These are phyloP conservation scores for Orthonychiurus folsomi DNA, from an alignment of 2,888 invertebrate genomes.

Conservation along the genomic window DNA sequence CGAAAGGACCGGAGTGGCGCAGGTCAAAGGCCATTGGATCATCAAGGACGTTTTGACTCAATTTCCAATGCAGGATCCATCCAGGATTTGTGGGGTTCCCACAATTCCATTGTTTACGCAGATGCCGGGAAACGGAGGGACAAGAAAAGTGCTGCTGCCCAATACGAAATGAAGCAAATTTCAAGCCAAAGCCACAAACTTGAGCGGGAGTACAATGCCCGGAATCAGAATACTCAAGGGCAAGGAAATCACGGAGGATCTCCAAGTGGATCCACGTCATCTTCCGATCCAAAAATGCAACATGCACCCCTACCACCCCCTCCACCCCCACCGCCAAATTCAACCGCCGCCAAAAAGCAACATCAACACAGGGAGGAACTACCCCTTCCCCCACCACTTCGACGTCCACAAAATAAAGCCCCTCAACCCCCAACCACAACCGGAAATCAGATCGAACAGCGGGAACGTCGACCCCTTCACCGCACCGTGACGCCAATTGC, in stretches of 20 bases:
- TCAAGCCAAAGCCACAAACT: background rate
- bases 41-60: slow-evolving; percentile 22
- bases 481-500: background rate
- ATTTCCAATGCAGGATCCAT: slow-evolving; percentile 24
- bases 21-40: background rate
- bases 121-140: background rate
- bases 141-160: background rate
- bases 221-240: background rate
- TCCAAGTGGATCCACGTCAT: background rate
- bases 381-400: background rate
- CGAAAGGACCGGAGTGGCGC: slow-evolving; percentile 9
- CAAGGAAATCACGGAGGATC: background rate
- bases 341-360: background rate
- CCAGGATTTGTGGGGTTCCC: slow-evolving; percentile 34
- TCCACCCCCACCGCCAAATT: slow-evolving; percentile 7
- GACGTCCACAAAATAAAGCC: background rate
- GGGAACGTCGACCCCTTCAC: slow-evolving; percentile 69
- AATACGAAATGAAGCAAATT: background rate
- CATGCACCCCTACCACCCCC: slow-evolving; percentile 1
- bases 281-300: background rate
- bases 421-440: background rate
- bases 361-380: slow-evolving; percentile 4
- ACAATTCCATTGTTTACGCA: slow-evolving; percentile 31
- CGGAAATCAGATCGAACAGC: slow-evolving; percentile 47
- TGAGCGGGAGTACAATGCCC: background rate